Conservation (phyloP, 2,113 vertebrate genomes). For the Verasper variegatus region DNA sequence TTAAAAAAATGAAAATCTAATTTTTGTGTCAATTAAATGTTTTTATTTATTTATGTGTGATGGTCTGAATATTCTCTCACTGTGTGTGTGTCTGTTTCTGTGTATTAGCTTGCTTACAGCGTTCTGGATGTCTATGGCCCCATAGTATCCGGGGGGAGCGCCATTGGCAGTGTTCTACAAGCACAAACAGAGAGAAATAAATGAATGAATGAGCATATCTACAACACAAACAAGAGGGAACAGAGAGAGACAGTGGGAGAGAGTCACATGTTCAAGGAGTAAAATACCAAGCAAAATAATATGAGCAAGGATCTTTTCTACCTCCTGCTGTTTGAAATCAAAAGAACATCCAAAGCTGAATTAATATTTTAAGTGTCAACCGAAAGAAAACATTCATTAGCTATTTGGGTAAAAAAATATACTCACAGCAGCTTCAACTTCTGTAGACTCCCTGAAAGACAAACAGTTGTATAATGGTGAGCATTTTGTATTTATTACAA, state of each 20-base stretch:
- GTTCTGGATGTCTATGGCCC: slow-evolving; percentile 80
- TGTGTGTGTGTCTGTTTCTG: neutral
- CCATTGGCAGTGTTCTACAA: slow-evolving; percentile 78
- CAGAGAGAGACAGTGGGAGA: neutral
- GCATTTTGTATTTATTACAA: neutral
- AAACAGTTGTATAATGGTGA: neutral
- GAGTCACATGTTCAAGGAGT: slow-evolving; percentile 6
- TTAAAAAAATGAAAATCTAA: neutral
- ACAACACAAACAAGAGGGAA: slow-evolving; percentile 49
- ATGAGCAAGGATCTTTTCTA: neutral
- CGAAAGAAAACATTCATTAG: neutral
- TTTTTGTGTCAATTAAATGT: neutral
- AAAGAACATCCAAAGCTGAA: neutral
- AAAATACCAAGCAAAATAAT: slow-evolving; percentile 11
- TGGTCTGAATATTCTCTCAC: neutral
- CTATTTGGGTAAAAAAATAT: slow-evolving; percentile 25
- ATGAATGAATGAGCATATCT: slow-evolving; percentile 54
- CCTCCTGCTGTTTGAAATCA: slow-evolving; percentile 34
- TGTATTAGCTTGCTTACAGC: slow-evolving; percentile 63
- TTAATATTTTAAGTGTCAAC: neutral
- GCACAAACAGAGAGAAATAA: slow-evolving; percentile 51
- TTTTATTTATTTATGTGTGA: neutral
- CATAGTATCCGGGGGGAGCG: slow-evolving; percentile 70
- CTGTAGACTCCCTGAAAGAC: slow-evolving; percentile 85
- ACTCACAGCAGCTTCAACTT: slow-evolving; percentile 96